Evolutionary conservation across 92 coral and sea anemone genomes (phyloP).

Genomic region (Metridium senile): DNA sequence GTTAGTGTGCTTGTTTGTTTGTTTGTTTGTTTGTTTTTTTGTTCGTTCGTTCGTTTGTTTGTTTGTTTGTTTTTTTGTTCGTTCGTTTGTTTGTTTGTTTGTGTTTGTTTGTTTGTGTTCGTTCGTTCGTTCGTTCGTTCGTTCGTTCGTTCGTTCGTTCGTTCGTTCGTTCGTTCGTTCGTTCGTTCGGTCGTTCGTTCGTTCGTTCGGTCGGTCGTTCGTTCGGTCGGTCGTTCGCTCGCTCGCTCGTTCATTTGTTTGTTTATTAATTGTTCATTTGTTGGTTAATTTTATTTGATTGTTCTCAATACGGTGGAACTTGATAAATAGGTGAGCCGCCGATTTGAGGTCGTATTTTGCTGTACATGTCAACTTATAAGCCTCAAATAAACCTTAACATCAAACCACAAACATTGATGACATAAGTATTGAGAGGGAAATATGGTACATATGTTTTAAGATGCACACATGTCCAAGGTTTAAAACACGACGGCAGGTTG

Average conservation of each 20-base stretch:
- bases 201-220: background rate
- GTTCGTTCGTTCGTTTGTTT: too few species aligned
- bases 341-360: background rate
- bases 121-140: too few species aligned
- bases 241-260: background rate
- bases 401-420: background rate
- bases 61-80: too few species aligned
- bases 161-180: background rate
- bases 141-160: too few species aligned
- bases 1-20: too few species aligned
- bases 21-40: too few species aligned
- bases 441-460: background rate
- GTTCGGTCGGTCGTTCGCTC: background rate
- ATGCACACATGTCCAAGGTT: background rate
- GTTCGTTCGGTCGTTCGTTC: background rate
- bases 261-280: background rate
- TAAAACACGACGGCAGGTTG: background rate
- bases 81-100: too few species aligned
- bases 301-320: background rate
- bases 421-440: background rate
- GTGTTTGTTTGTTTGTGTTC: too few species aligned
- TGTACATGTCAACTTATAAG: background rate
- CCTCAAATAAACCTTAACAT: background rate
- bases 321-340: background rate
- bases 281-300: background rate